Evolutionary conservation across 2,113 vertebrate species (phyloP), one percentile per base, ranked within the genome.

Genomic region (Crotalus viridis): DNA sequence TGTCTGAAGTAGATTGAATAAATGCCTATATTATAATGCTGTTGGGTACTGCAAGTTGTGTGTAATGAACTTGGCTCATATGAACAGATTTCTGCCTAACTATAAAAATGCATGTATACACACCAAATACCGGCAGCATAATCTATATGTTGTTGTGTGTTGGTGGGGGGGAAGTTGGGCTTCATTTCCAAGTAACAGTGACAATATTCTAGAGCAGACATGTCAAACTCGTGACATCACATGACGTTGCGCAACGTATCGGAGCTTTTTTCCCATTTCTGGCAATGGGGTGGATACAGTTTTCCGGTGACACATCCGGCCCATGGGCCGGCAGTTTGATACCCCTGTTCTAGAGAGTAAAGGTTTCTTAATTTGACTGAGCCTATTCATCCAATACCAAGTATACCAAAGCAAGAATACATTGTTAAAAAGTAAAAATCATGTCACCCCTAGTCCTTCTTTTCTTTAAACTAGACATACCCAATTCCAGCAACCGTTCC

Each of bases 351-450:
- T 54, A 57, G 10, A 69, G 90, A 92, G 48, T 81, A 39, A 93
- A 12, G 8, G 17, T 19, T 86, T 24, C 89, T 95, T 7, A 9
- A 61, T 91, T 93, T 89, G 85, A 15, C 87, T 93, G 89, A 43
- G 90, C 87, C 69, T 89, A 8, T 59, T 95, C 8, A 9, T 93
- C 88, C 93, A 88, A 94, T 94, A 92, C 93, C 33, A 87, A 93
- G 21, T 9, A 48, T 48, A 88, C 6, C 6, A 1, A 19, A 10
- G n/a, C 91, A 55, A 90, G 26, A 51, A 52, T 87, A 55, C 24
- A 87, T 52, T 85, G 89, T 92, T 87, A 81, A 89, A 2, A 24
- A 55, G 39, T 51, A 94, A 94, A 92, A 51, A 51, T 51, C 48
- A 51, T 51, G 48, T 51, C 48, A 51, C 48, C 48, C 48, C 48